Percentiles rank a stretch among this genome's conserved stretches.
Conservation (phyloP, 2,888 invertebrate species). For the Salpingus planirostris region DNA sequence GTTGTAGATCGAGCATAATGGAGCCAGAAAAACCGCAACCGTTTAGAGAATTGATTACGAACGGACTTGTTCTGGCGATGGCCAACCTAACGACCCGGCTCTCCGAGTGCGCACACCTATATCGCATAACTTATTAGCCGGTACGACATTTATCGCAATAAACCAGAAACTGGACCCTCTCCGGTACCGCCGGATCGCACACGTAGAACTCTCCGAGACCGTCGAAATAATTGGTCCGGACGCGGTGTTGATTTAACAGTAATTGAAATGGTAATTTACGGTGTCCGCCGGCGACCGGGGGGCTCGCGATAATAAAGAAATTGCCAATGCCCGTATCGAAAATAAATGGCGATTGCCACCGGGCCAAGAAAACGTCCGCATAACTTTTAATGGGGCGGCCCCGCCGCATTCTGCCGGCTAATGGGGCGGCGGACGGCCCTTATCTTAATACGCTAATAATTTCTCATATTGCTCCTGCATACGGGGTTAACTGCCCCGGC, state of each 20-base stretch:
- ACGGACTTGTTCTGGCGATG: conserved; percentile 9
- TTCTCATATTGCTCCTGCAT: too few relatives aligned
- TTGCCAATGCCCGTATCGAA: too few relatives aligned
- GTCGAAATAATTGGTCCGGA: neutral
- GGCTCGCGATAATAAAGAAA: too few relatives aligned
- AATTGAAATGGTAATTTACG: neutral
- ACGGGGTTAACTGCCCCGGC: too few relatives aligned
- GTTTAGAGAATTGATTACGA: conserved; percentile 15
- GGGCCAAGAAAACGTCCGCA: too few relatives aligned
- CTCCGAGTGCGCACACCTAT: conserved; percentile 5
- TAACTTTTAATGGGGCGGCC: too few relatives aligned
- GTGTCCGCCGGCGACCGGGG: too few relatives aligned
- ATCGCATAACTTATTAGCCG: conserved; percentile 9
- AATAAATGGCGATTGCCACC: too few relatives aligned
- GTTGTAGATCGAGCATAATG: conserved; percentile 18
- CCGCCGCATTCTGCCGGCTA: too few relatives aligned
- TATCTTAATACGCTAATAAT: too few relatives aligned
- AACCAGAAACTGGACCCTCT: conserved; percentile 3
- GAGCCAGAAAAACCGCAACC: conserved; percentile 18
- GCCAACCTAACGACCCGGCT: conserved; percentile 1
- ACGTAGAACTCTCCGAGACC: neutral
- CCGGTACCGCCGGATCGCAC: too few relatives aligned
- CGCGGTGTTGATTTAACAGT: neutral
- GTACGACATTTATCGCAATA: conserved; percentile 10
- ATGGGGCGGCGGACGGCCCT: too few relatives aligned